Percentiles rank a stretch among this genome's conserved stretches.
phyloP scores from a whole-genome alignment of 2,797 vertebrate species.

The Pelochelys cantorii region DNA sequence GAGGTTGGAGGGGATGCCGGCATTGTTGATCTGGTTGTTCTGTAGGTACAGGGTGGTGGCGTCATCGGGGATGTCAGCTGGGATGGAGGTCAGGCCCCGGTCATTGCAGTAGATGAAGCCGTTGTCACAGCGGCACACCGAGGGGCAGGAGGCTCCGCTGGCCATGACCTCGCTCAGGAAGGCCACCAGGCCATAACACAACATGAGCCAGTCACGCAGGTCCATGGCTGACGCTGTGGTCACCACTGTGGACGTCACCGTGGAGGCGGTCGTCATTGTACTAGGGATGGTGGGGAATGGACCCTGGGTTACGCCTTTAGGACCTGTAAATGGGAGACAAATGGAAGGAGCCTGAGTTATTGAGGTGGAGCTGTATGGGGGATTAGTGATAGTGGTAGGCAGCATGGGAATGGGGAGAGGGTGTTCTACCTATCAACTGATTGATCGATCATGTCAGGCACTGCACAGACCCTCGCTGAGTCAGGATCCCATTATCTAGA shows the following conservation, averaged over 20 bases:
- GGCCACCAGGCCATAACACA: conserved; percentile 86
- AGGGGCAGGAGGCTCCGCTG: conserved; percentile 84
- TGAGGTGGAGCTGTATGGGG: not conserved
- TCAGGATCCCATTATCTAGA: not conserved
- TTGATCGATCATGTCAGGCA: not conserved
- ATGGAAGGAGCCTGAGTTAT: not conserved
- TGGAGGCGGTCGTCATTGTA: conserved; percentile 64
- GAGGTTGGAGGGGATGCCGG: conserved; percentile 89
- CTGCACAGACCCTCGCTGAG: not conserved
- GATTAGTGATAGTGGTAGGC: not conserved
- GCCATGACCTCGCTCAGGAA: conserved; percentile 84
- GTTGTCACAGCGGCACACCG: conserved; percentile 92
- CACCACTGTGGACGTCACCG: conserved; percentile 69
- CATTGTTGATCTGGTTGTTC: conserved; percentile 95
- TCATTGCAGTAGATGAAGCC: conserved; percentile 98
- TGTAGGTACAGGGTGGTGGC: conserved; percentile 96
- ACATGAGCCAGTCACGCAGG: conserved; percentile 85
- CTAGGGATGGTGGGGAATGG: not conserved
- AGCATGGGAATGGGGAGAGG: not conserved
- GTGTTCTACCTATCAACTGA: not conserved
- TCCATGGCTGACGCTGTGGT: conserved; percentile 77
- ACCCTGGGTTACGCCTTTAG: not conserved
- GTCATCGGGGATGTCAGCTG: conserved; percentile 87
- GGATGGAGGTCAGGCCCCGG: conserved; percentile 91
- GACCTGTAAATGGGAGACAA: not conserved